Evolutionary conservation across 2,888 invertebrate genomes (phyloP), one percentile per base, ranked within the genome.

Genomic region (Nomada fabriciana): DNA sequence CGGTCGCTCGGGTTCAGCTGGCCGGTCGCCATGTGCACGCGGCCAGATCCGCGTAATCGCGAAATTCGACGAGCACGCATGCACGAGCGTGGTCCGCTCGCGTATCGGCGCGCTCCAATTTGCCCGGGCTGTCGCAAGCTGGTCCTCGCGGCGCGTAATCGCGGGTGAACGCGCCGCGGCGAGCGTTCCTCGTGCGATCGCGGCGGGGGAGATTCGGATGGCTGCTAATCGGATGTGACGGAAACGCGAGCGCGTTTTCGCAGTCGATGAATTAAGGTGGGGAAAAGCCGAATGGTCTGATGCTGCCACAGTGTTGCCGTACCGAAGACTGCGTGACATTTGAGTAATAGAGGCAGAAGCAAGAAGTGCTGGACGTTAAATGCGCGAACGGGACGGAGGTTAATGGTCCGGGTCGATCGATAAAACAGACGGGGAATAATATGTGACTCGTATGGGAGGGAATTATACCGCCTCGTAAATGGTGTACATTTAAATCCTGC

Each of bases 141-240:
- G 81, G 85, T 68, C 83, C 71, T 13, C 72, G 47, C 13, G n/a
- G 13, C 78, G 82, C 85, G 87, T 91, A 90, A 91, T 91, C 87
- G 87, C 85, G 88, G 86, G 85, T 82, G 84, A 88, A 87, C 36
- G 25, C 57, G 68, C 87, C 15, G 36, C 47, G 47, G 82, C 88
- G 60, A 69, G 25, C 65, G n/a, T 55, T 42, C 68, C 25, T 57
- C 15, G 20, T 20, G 20, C 50, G 47, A 60, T 60, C 59, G 25
- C 7, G 15, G 43, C 47, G 29, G 20, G 9, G 4, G 20, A 63
- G 57, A 79, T 69, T 77, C 68, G 53, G 57, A 68, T 50, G 63
- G 20, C 61, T 63, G 68, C 29, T 57, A 63, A 77, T 79, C 78
- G 68, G 47, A 10, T 25, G 29, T 0, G 29, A 2, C 60, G 61